Conservation (phyloP, 2,888 invertebrate species). For the Matsumyia berberina region DNA sequence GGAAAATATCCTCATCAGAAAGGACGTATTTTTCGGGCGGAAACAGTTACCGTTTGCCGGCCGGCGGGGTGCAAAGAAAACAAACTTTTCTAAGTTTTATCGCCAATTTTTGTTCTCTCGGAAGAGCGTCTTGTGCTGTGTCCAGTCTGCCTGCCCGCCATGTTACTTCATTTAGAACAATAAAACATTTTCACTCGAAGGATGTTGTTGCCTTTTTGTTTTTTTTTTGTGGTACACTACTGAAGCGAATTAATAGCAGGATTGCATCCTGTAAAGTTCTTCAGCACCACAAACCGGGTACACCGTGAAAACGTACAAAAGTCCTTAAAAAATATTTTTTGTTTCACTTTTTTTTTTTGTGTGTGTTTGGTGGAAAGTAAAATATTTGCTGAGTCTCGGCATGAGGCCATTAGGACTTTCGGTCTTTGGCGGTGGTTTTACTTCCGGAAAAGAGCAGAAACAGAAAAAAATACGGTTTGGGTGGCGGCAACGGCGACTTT, state of each 20-base stretch:
- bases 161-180: slow-evolving; percentile 72
- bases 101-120: slow-evolving; percentile 40
- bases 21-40: slow-evolving; percentile 59
- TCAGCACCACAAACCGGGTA: slow-evolving; percentile 33
- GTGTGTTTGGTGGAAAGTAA: slow-evolving; percentile 54
- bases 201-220: slow-evolving; percentile 41
- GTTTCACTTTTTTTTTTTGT: slow-evolving; percentile 16
- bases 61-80: slow-evolving; percentile 46
- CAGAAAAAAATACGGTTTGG: slow-evolving; percentile 29
- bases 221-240: slow-evolving; percentile 49
- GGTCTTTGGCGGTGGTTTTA: slow-evolving; percentile 66
- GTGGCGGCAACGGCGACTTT: slow-evolving; percentile 65
- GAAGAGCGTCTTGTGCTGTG: slow-evolving; percentile 45
- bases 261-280: slow-evolving; percentile 67
- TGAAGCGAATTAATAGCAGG: slow-evolving; percentile 73
- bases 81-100: slow-evolving; percentile 71
- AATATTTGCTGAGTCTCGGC: slow-evolving; percentile 76
- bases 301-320: slow-evolving; percentile 71
- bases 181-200: slow-evolving; percentile 71
- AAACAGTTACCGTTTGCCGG: slow-evolving; percentile 43
- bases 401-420: slow-evolving; percentile 74
- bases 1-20: slow-evolving; percentile 64
- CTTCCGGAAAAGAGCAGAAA: slow-evolving; percentile 42
- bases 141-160: slow-evolving; percentile 53
- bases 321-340: slow-evolving; percentile 57